These are phyloP conservation scores for Erebia aethiops DNA, from an alignment of 2,888 invertebrate species.

Conservation along the genomic window DNA sequence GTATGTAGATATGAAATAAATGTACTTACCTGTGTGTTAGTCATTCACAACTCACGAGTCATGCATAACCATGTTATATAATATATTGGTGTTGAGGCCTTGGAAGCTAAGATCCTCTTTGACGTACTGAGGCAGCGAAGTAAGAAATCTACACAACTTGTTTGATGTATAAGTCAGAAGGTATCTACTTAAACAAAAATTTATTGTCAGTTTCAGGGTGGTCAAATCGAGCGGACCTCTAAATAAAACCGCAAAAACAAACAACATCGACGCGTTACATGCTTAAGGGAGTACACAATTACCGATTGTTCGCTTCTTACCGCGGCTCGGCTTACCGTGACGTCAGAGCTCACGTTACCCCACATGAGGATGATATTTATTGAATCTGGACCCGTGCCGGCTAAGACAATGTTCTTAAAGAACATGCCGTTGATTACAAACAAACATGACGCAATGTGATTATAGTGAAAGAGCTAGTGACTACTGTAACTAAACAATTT, in stretches of 20 bases:
- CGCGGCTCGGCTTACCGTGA: slow-evolving; percentile 48
- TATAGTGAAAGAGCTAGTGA: slow-evolving; percentile 38
- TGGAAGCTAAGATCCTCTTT: too few species aligned
- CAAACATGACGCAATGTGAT: slow-evolving; percentile 61
- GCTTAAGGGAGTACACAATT: slow-evolving; percentile 43
- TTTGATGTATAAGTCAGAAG: background rate
- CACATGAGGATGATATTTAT: slow-evolving; percentile 73
- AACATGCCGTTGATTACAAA: slow-evolving; percentile 77
- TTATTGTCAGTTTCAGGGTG: slow-evolving; percentile 20
- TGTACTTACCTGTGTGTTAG: too few species aligned
- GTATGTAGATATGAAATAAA: too few species aligned
- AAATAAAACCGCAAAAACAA: slow-evolving; percentile 29
- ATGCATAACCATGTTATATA: too few species aligned
- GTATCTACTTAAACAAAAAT: slow-evolving; percentile 8
- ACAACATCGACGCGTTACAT: slow-evolving; percentile 38
- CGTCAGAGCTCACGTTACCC: slow-evolving; percentile 58
- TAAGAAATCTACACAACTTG: background rate
- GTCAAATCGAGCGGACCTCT: slow-evolving; percentile 17
- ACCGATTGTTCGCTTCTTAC: slow-evolving; percentile 51
- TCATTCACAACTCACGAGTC: too few species aligned
- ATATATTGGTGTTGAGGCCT: too few species aligned
- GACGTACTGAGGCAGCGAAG: too few species aligned
- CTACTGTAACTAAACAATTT: too few species aligned
- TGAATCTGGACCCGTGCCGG: slow-evolving; percentile 48
- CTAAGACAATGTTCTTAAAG: slow-evolving; percentile 68